Percentiles rank a stretch among this genome's conserved stretches.
These are phyloP conservation scores for Apostichopus californicus DNA, from an alignment of 35 echinoderm and acorn worm species.

Conservation along the genomic window DNA sequence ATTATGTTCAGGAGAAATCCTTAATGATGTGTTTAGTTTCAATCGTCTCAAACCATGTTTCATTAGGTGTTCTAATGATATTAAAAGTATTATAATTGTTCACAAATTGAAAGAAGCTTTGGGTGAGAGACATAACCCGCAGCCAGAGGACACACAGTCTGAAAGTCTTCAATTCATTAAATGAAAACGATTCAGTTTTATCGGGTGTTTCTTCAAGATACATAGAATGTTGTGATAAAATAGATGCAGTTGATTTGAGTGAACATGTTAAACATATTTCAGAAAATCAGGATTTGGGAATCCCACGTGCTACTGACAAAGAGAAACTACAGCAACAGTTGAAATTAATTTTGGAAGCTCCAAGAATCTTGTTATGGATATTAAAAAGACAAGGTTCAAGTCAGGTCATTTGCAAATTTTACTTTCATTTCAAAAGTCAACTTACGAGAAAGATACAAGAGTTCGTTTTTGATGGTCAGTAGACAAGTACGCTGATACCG, in stretches of 20 bases:
- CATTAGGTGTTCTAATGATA: slow-evolving; percentile 33
- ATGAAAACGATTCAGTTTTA: slow-evolving; percentile 50
- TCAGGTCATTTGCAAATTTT: slow-evolving; percentile 4
- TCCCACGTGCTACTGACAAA: neutral
- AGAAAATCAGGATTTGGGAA: neutral
- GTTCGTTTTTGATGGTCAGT: slow-evolving; percentile 9
- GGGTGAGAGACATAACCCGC: neutral
- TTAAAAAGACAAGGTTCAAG: neutral
- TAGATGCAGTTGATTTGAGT: neutral
- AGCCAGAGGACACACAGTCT: neutral
- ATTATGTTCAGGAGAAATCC: slow-evolving; percentile 58
- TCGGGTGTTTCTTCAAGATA: slow-evolving; percentile 2
- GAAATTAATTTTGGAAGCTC: neutral
- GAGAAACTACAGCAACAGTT: neutral
- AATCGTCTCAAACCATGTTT: slow-evolving; percentile 69
- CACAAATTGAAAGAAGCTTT: slow-evolving; percentile 47
- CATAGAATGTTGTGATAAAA: neutral
- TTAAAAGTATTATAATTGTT: slow-evolving; percentile 40
- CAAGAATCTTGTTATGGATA: neutral
- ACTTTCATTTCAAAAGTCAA: slow-evolving; percentile 7
- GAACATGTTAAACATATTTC: neutral
- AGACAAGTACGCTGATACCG: slow-evolving; percentile 8
- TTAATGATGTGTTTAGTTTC: slow-evolving; percentile 55
- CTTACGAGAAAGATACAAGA: neutral
- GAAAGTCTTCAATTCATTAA: slow-evolving; percentile 56